phyloP scores from a whole-genome alignment of 2,888 invertebrate species.

The Orthosia cruda region DNA sequence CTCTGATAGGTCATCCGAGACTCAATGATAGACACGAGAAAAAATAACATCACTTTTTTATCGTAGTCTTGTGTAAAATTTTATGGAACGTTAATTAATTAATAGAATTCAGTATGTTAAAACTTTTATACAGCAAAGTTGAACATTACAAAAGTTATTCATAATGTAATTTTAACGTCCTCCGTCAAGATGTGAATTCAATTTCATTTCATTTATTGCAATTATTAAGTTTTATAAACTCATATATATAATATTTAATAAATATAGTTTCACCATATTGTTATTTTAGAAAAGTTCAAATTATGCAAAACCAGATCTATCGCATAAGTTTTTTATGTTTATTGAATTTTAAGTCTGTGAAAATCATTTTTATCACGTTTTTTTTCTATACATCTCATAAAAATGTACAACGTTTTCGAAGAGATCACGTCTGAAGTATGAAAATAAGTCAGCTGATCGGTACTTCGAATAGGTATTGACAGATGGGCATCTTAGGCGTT shows the following conservation, averaged over 20 bases:
- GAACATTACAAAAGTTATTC: conserved; percentile 13
- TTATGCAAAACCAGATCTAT: neutral
- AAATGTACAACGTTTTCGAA: neutral
- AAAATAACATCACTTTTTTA: no score
- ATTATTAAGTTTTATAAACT: conserved; percentile 17
- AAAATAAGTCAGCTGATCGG: no score
- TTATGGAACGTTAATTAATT: neutral
- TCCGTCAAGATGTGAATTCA: conserved; percentile 9
- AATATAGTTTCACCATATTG: neutral
- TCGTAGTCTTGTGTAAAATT: neutral
- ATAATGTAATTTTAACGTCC: conserved; percentile 31
- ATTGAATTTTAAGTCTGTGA: neutral
- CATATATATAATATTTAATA: conserved; percentile 2
- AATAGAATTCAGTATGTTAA: conserved; percentile 2
- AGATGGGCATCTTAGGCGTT: no score
- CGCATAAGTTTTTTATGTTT: neutral
- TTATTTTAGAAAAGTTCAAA: neutral
- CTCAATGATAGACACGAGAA: no score
- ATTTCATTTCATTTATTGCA: neutral
- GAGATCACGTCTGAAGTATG: no score
- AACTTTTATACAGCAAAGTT: conserved; percentile 11
- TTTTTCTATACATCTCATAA: neutral
- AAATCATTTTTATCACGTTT: neutral
- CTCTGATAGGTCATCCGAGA: no score
- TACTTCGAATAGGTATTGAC: no score